phyloP scores from a whole-genome alignment of 1,140 invertebrate species.

The Pinna nobilis region DNA sequence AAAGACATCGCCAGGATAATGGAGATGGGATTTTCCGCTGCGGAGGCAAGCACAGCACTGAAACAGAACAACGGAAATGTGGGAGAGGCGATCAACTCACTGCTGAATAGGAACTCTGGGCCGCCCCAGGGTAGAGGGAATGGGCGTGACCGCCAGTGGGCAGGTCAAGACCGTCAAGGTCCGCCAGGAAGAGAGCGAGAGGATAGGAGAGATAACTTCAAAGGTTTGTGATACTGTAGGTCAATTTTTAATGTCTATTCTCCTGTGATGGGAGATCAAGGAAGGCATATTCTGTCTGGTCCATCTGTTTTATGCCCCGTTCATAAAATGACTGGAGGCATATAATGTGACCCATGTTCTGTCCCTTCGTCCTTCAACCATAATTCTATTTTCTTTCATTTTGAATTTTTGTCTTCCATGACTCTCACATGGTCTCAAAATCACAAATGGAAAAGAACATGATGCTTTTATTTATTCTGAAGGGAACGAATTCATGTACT shows the following conservation, averaged over 20 bases:
- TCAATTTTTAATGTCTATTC: background rate
- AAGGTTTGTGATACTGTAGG: conserved; percentile 7
- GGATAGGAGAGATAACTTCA: conserved; percentile 44
- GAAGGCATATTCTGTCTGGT: too few relatives aligned
- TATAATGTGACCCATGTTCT: too few relatives aligned
- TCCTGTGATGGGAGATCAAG: background rate
- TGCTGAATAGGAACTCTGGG: conserved; percentile 46
- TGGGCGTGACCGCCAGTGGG: conserved; percentile 13
- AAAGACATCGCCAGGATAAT: conserved; percentile 87
- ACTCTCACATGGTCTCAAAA: too few relatives aligned
- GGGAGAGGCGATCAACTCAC: conserved; percentile 79
- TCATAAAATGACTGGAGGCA: too few relatives aligned
- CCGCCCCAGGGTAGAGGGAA: conserved; percentile 21
- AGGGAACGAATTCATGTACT: too few relatives aligned
- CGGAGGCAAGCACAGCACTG: conserved; percentile 85
- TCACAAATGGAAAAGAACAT: too few relatives aligned
- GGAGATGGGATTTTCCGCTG: conserved; percentile 85
- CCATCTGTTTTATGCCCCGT: too few relatives aligned
- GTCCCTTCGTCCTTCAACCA: too few relatives aligned
- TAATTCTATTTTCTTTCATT: too few relatives aligned
- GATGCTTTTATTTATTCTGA: too few relatives aligned
- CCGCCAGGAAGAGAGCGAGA: conserved; percentile 44
- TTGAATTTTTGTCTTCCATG: too few relatives aligned
- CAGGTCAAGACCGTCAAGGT: conserved; percentile 29
- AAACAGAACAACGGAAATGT: conserved; percentile 84